A percentile compares a stretch with the other conserved stretches of the same genome.
Conservation (phyloP, 2,113 vertebrate species). For the Neolamprologus ventralis region DNA sequence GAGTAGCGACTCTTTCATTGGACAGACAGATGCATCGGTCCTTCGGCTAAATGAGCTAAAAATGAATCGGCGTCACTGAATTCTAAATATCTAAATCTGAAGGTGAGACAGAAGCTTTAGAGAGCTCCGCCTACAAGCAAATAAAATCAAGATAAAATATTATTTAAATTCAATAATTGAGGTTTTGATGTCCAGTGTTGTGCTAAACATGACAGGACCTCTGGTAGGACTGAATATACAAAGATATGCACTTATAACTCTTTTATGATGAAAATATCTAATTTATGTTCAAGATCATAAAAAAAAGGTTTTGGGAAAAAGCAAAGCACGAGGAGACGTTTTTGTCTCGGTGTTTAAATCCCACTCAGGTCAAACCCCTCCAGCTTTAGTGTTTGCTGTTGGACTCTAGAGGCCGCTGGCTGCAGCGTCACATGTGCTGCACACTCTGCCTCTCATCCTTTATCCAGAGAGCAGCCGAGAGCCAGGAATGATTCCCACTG, state of each 20-base stretch:
- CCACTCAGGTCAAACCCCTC: background rate
- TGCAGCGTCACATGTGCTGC: background rate
- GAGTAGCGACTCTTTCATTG: rapidly evolving
- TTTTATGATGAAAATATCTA: rapidly evolving
- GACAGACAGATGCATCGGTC: background rate
- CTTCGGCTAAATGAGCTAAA: rapidly evolving
- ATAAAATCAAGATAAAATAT: rapidly evolving
- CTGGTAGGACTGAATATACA: background rate
- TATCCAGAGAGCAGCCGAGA: background rate
- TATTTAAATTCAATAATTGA: background rate
- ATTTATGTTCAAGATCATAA: background rate
- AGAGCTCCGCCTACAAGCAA: background rate
- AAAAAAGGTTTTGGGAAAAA: background rate
- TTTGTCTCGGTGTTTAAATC: background rate
- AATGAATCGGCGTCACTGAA: rapidly evolving
- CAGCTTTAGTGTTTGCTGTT: background rate
- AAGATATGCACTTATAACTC: rapidly evolving
- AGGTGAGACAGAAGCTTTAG: background rate
- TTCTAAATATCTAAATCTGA: background rate
- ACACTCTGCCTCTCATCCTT: background rate
- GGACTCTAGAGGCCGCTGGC: background rate
- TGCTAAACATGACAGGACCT: background rate
- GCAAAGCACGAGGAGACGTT: background rate
- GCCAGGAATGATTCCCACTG: background rate
- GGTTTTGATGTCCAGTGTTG: background rate